Evolutionary conservation across 2,888 invertebrate genomes (phyloP).

Genomic region (Mesoligia furuncula): DNA sequence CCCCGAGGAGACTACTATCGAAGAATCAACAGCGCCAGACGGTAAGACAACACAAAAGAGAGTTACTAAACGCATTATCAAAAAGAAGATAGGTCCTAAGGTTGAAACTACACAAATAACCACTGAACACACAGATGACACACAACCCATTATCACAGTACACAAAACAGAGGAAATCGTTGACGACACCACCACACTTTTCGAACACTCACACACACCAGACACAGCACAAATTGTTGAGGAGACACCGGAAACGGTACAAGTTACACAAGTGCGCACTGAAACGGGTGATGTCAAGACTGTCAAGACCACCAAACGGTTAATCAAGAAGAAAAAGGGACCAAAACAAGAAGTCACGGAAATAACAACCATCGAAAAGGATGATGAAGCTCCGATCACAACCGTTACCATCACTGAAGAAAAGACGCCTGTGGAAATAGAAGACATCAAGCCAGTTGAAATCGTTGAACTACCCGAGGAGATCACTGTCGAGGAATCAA

Average conservation of each 20-base stretch:
- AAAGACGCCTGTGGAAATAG: background rate
- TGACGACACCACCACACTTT: background rate
- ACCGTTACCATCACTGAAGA: background rate
- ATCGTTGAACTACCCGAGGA: background rate
- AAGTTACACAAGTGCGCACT: background rate
- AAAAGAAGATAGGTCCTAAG: no score
- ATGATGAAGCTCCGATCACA: background rate
- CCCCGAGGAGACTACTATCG: no score
- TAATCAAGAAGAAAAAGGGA: background rate
- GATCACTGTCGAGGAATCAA: background rate
- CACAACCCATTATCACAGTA: background rate
- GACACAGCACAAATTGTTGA: background rate
- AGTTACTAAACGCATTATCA: no score
- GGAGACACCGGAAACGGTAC: background rate
- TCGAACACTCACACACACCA: background rate
- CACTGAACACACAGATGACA: background rate
- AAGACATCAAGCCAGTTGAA: background rate
- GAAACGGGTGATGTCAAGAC: fast-evolving
- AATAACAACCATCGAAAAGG: background rate
- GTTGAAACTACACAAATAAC: background rate
- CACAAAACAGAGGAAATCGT: background rate
- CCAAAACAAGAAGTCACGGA: background rate
- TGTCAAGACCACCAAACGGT: background rate
- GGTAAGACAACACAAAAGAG: no score
- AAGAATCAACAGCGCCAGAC: no score